Evolutionary conservation across 2,888 invertebrate species (phyloP).

Genomic region (Troglohyphantes excavatus): DNA sequence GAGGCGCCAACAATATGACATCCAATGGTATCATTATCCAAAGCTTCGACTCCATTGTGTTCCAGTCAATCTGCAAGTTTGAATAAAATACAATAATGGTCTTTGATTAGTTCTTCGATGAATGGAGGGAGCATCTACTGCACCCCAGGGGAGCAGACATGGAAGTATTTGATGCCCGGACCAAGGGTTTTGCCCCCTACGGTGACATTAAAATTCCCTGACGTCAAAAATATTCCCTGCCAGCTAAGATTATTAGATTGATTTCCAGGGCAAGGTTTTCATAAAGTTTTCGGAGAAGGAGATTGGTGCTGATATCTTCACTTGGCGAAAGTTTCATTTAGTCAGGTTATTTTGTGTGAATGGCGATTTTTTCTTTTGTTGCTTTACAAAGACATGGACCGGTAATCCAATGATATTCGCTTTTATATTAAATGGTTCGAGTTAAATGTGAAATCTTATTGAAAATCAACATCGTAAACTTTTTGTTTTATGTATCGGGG

Average conservation of each 20-base stretch:
- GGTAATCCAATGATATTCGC: no score
- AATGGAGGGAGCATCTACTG: slow-evolving; percentile 35
- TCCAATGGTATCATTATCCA: slow-evolving; percentile 58
- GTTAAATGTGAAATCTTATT: no score
- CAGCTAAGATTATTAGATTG: neutral
- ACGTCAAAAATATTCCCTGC: slow-evolving; percentile 35
- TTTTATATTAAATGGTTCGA: no score
- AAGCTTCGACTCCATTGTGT: slow-evolving; percentile 31
- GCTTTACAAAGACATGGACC: no score
- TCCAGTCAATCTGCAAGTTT: slow-evolving; percentile 13
- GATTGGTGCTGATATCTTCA: slow-evolving; percentile 1
- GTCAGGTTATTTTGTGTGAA: no score
- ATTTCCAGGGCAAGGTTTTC: neutral
- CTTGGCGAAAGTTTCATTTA: neutral
- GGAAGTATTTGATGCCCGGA: slow-evolving; percentile 22
- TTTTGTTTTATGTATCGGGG: no score
- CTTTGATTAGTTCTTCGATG: slow-evolving; percentile 69
- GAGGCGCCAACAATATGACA: slow-evolving; percentile 22
- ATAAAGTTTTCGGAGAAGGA: neutral
- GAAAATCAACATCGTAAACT: no score
- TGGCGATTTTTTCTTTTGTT: no score
- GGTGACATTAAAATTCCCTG: slow-evolving; percentile 61
- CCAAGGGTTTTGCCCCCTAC: slow-evolving; percentile 48
- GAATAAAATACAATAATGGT: slow-evolving; percentile 40
- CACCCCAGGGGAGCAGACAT: slow-evolving; percentile 26